Conservation (phyloP, 2,113 vertebrate species). For the Epinephelus fuscoguttatus region DNA sequence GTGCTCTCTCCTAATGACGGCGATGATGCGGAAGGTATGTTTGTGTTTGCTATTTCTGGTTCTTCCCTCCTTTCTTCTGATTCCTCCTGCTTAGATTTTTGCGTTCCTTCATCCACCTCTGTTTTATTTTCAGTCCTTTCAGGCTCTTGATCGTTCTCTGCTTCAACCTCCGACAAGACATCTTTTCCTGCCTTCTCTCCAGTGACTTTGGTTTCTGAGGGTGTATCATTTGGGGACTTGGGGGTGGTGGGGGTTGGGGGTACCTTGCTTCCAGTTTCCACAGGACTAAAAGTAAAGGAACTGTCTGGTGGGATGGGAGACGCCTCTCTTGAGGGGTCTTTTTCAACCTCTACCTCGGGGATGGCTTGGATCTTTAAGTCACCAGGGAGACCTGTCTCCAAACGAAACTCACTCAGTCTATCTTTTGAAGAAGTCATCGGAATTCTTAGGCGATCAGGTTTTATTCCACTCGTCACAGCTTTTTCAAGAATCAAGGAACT, state of each 20-base stretch:
- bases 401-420: conserved; percentile 70
- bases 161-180: background rate
- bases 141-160: conserved; percentile 2
- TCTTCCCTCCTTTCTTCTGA: conserved; percentile 4
- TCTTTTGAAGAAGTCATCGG: conserved; percentile 73
- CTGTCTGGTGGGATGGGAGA: conserved; percentile 78
- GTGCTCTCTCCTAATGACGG: conserved; percentile 20
- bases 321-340: conserved; percentile 81
- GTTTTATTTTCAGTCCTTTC: conserved; percentile 1
- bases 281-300: conserved; percentile 68
- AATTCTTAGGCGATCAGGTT: conserved; percentile 78
- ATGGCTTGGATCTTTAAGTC: conserved; percentile 79
- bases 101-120: conserved; percentile 17
- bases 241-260: conserved; percentile 51
- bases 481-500: conserved; percentile 69
- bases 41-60: background rate
- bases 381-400: conserved; percentile 73
- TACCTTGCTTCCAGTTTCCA: conserved; percentile 53
- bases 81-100: conserved; percentile 17
- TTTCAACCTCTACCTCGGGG: conserved; percentile 80
- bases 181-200: conserved; percentile 8
- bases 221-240: conserved; percentile 29
- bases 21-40: background rate
- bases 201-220: conserved; percentile 15
- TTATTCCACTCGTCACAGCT: conserved; percentile 72